Evolutionary conservation across 2,113 vertebrate genomes (phyloP).

Genomic region (Podilymbus podiceps): DNA sequence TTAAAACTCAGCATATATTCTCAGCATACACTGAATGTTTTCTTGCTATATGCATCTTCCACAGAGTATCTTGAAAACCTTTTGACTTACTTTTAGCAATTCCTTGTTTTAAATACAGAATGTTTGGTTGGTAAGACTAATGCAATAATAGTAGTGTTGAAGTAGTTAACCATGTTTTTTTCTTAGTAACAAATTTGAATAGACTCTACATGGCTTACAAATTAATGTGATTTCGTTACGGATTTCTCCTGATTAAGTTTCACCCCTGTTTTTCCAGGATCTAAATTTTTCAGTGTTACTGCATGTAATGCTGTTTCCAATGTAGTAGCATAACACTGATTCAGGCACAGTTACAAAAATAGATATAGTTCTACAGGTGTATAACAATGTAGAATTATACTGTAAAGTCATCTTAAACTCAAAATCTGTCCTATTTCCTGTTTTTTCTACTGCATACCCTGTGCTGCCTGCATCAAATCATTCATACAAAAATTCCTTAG

Average conservation of each 20-base stretch:
- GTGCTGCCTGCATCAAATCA: not conserved
- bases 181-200: not conserved
- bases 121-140: not conserved
- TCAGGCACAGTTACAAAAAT: not conserved
- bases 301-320: not conserved
- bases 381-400: not conserved
- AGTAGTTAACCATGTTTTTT: not conserved
- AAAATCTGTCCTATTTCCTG: not conserved
- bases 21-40: not conserved
- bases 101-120: not conserved
- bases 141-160: not conserved
- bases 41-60: not conserved
- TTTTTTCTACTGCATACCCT: not conserved
- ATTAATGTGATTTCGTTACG: not conserved
- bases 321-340: not conserved
- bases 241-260: not conserved
- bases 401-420: not conserved
- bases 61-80: not conserved
- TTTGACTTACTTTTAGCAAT: not conserved
- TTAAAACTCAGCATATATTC: not conserved
- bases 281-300: not conserved
- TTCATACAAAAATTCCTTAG: not conserved
- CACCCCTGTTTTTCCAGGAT: not conserved
- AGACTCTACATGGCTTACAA: not conserved
- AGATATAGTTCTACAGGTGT: not conserved